Base-by-base conservation (phyloP, 2,888 invertebrate genomes). In the Thelaira solivaga region DNA sequence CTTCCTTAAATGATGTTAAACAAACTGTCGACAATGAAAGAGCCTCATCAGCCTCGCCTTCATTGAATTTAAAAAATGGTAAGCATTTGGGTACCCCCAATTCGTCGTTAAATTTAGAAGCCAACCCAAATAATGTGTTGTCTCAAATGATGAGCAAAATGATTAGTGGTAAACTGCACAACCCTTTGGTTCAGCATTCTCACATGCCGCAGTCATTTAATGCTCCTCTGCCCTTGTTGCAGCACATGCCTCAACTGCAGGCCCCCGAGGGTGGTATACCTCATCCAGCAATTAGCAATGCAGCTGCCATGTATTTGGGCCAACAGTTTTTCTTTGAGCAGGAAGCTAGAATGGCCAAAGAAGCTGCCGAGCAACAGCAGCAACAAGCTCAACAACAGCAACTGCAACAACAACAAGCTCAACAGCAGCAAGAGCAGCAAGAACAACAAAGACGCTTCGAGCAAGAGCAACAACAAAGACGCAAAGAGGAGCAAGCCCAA, bases 261-360 rank as follows among this genome's bases (percentile, higher is more conserved):
- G 59, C 83, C 47, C 83, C 83, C 53, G 83, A 85, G 64, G 84
- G 87, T 75, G 83, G 85, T 61, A 90, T 92, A 84, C 91, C 91
- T 87, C 93, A 91, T 87, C 92, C 90, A 84, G 92, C 90, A 84
- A 91, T 91, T 83, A 93, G 91, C 86, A 92, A 91, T 82, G 92
- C 92, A 22, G 91, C 91, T 11, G 92, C 92, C 20, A 94, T 95
- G 93, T 94, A 95, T 89, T 91, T 95, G 81, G 94, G 94, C 79
- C 94, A 95, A 84, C 94, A 95, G 85, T 90, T 95, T 83, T 93
- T 95, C 85, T 90, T 94, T 89, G 95, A 95, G 88, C 93, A 95
- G 87, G 95, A 95, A 86, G 94, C 93, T 20, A 91, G 94, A 80
- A 91, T 94, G 89, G 93, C 92, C 20, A 92, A 92, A 82, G 91